Conservation (phyloP, 2,113 vertebrate species). For the Rhodinocichla rosea region DNA sequence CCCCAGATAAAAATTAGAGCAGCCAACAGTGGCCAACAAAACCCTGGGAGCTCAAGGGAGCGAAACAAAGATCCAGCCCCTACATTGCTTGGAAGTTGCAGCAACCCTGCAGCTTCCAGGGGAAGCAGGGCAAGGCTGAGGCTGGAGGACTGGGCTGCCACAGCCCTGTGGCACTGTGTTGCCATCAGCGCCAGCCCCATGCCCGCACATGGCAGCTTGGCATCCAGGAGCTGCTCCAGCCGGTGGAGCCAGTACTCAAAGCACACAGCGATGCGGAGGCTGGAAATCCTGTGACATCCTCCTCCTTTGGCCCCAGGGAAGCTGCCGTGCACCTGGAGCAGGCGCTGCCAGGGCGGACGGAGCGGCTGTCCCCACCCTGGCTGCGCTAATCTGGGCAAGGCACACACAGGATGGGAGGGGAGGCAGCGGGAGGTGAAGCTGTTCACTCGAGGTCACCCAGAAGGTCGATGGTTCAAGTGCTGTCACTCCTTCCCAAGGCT, state of each 20-base stretch:
- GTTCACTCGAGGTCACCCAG: background rate
- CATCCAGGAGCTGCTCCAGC: background rate
- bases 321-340: background rate
- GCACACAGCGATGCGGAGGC: background rate
- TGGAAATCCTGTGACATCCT: constrained; percentile 27
- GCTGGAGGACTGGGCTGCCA: background rate
- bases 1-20: constrained; percentile 28
- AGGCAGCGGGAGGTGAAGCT: background rate
- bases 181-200: background rate
- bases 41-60: background rate
- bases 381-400: constrained; percentile 24
- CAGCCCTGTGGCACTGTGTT: background rate
- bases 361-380: constrained; percentile 3
- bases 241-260: background rate
- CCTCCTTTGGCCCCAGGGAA: background rate
- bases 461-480: constrained; percentile 2
- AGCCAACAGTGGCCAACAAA: background rate
- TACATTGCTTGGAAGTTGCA: background rate
- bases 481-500: background rate
- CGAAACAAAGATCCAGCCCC: background rate
- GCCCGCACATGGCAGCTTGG: background rate
- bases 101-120: background rate
- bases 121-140: background rate
- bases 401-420: constrained; percentile 51
- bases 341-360: background rate